Base-by-base conservation (phyloP, 1,140 invertebrate genomes). In the Varroa destructor region DNA sequence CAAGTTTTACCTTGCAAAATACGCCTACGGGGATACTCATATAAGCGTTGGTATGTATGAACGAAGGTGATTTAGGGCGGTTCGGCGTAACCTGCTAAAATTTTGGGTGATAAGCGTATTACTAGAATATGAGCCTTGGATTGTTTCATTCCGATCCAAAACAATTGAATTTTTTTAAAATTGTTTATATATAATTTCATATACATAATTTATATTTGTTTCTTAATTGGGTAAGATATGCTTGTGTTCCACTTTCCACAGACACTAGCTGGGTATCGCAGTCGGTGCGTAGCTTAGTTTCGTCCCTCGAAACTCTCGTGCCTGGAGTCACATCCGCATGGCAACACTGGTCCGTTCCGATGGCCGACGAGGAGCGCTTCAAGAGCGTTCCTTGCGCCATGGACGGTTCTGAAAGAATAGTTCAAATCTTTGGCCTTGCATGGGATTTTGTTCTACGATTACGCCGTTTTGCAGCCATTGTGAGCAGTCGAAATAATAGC, bases 211-310 rank as follows among this genome's bases (percentile, higher is more conserved):
- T 25, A 25, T 25, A 25, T 25, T 25, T 25, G 25, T 25, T 25
- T 25, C 25, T 25, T 25, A 25, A 25, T 25, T 25, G 25, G 25
- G 25, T 25, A 25, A 25, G 25, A 25, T 25, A 25, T 25, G 25
- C 25, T 25, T 25, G 25, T 25, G 25, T 25, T 25, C 25, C 8
- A 8, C 46, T 51, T 8, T 51, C 46, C 4, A 12, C 37, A 67
- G 61, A 67, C 46, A 67, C 61, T 12, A 67, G 61, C 46, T 67
- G 61, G 61, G 61, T 67, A 4, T 67, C 61, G 10, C 61, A 67
- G 40, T 67, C 61, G 46, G 61, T 67, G 12, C 61, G 61, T 3
- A 67, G 40, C 37, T 37, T 67, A 12, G 61, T 67, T 8, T 67
- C 61, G 14, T 67, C 61, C 37, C 46, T 67, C 12, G 61, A 67